Base-by-base conservation (phyloP, 2,797 vertebrate genomes). In the Lacerta agilis region DNA sequence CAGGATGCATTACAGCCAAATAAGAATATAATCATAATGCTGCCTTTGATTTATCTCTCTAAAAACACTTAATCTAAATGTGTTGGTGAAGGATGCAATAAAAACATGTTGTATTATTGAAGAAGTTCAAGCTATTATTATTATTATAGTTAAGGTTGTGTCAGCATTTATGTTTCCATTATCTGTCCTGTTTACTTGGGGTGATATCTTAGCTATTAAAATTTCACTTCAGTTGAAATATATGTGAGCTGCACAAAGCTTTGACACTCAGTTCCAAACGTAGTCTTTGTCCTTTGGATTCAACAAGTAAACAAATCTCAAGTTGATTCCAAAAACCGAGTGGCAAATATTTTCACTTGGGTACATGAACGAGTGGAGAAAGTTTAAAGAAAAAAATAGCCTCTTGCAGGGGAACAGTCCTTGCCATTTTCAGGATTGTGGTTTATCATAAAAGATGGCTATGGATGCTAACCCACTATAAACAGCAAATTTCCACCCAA, bases 101-200 rank as follows among this genome's bases (percentile, higher is more conserved):
- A 93, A 94, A 41, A 0, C 0, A 38, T 8, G 7, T 1, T 83
- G 23, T 91, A 33, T 82, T 75, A 83, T 43, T 36, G 33, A 93
- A 87, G 67, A 92, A 88, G 89, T 86, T 92, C 91, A 83, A 49
- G 84, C 67, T 75, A 72, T 76, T 27, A 91, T 90, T 43, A 36
- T 91, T 38, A 36, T 91, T 91, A 90, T 23, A 83, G 85, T 90
- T 85, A 94, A 94, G 82, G 17, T 86, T 69, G 18, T 66, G 88
- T 95, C 93, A 95, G 92, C 92, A 84, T 38, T 92, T 93, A 89
- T 66, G 75, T 86, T 90, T 84, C 89, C 86, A 17, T 90, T 94
- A 92, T 84, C 88, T 83, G 73, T 86, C 38, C 41, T 92, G 23
- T 92, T 96, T 95, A 29, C 66, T 92, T 91, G 89, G 79, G 43